Evolutionary conservation across 2,113 vertebrate species (phyloP), one percentile per base, ranked within the genome.

Genomic region (Rhea pennata): DNA sequence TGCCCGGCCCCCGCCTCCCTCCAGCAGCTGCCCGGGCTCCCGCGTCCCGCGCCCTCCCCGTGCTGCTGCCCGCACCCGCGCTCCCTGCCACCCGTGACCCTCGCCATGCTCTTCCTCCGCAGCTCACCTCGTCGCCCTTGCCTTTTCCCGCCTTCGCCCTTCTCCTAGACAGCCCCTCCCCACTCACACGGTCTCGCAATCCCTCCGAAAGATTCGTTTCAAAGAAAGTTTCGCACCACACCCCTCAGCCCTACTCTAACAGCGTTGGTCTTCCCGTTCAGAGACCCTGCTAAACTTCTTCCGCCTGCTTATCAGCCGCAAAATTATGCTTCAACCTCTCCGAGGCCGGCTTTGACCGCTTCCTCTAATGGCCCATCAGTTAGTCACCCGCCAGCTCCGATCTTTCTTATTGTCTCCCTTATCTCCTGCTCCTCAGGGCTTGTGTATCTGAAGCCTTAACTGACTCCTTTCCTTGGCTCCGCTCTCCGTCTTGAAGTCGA

Each of bases 1-100:
- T 5, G 40, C 8, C 56, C 44, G 39, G 36, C 6, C 4, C 11
- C 17, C 16, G 22, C 0, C 0, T 44, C 15, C 8, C 15, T 40
- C 5, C 16, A 2, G 19, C 46, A 19, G 46, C 46, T 48, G 46
- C 46, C 46, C 46, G 17, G 9, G 46, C 46, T 48, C 46, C 46
- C 46, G 19, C 17, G 17, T 48, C 46, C 46, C 9, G 46, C 46
- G 46, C 13, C 9, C 15, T 40, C 6, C 16, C 2, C 15, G 31
- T 33, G 19, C 15, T 3, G 1, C 13, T 66, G 67, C 29, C 1
- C 4, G 21, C 16, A 48, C 4, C 54, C 20, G 24, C 4, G 62
- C 17, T 17, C 16, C 46, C 46, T 48, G 46, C 17, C 17, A 48
- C 46, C 46, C 16, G 46, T 19, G 46, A 19, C 46, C 46, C 46